Evolutionary conservation across 1,140 invertebrate species (phyloP).

Genomic region (Doryteuthis pealeii): DNA sequence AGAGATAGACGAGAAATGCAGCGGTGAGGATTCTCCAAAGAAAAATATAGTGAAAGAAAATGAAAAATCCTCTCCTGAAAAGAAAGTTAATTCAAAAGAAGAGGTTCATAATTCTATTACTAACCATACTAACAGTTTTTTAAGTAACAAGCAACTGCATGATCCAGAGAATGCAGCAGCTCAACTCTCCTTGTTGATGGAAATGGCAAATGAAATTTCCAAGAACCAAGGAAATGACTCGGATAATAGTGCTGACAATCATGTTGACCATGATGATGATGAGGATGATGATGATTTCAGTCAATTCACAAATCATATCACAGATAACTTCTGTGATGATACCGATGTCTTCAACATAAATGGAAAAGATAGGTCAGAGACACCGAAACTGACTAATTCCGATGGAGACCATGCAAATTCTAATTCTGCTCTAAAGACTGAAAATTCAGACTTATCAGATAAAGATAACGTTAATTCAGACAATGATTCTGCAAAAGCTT

Average conservation of each 20-base stretch:
- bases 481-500: too few species aligned
- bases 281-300: neutral
- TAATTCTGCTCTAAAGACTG: too few species aligned
- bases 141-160: neutral
- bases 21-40: neutral
- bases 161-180: conserved; percentile 38
- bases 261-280: neutral
- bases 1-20: neutral
- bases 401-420: too few species aligned
- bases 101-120: neutral
- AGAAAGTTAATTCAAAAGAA: neutral
- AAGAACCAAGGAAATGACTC: conserved; percentile 34
- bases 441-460: too few species aligned
- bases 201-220: conserved; percentile 55
- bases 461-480: too few species aligned
- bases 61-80: neutral
- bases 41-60: neutral
- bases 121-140: neutral
- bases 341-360: too few species aligned
- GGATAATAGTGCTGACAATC: conserved; percentile 33
- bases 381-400: too few species aligned
- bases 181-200: conserved; percentile 42
- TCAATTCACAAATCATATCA: too few species aligned
- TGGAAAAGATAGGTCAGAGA: too few species aligned
- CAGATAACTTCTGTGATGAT: too few species aligned